phyloP scores from a whole-genome alignment of 2,113 vertebrate species.

The Python bivittatus region DNA sequence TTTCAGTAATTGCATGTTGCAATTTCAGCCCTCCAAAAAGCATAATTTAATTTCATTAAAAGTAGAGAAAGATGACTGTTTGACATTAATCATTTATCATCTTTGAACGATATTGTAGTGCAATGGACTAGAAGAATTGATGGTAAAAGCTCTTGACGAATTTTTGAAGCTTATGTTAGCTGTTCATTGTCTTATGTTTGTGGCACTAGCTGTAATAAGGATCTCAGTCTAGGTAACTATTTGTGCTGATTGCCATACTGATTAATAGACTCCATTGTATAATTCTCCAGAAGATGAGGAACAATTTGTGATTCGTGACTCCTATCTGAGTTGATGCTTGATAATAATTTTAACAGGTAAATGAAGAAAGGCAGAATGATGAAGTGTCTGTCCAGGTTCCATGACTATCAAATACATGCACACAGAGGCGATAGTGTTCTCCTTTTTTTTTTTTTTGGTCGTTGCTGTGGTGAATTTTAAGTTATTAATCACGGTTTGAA shows the following conservation, averaged over 20 bases:
- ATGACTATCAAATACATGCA: constrained; percentile 87
- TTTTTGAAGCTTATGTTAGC: constrained; percentile 86
- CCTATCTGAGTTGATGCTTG: constrained; percentile 85
- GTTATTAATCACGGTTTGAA: constrained; percentile 68
- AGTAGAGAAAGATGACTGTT: constrained; percentile 80
- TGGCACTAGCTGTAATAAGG: constrained; percentile 79
- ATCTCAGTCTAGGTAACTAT: constrained; percentile 85
- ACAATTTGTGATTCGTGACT: constrained; percentile 83
- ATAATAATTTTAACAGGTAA: constrained; percentile 99
- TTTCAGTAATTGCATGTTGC: constrained; percentile 73
- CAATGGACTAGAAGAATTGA: constrained; percentile 78
- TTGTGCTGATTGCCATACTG: constrained; percentile 83
- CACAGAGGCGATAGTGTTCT: constrained; percentile 78
- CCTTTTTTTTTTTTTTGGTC: constrained; percentile 57
- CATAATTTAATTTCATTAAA: constrained; percentile 81
- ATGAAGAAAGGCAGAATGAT: constrained; percentile 93
- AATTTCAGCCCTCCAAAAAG: constrained; percentile 88
- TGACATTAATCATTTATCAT: constrained; percentile 92
- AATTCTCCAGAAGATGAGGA: constrained; percentile 81
- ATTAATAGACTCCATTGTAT: constrained; percentile 93
- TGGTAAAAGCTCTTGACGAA: constrained; percentile 82
- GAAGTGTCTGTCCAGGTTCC: constrained; percentile 85
- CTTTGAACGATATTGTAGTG: constrained; percentile 80
- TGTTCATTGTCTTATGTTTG: constrained; percentile 84
- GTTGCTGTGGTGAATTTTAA: constrained; percentile 66